Evolutionary conservation across 2,888 invertebrate species (phyloP).

Genomic region (Schrankia costaestrigalis): DNA sequence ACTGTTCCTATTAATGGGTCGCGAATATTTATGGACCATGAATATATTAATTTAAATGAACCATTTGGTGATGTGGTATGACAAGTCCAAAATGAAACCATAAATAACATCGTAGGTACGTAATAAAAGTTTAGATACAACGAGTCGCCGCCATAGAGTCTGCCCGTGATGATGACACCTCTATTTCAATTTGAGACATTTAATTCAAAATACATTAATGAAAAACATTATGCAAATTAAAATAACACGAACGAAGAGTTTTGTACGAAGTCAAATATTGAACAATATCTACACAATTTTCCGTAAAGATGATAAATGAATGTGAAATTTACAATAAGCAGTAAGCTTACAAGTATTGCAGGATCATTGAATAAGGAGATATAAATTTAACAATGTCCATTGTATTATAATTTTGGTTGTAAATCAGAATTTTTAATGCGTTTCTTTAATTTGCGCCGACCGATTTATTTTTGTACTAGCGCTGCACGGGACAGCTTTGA

Average conservation of each 20-base stretch:
- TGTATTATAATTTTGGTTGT: slow-evolving; percentile 63
- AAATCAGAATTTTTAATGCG: slow-evolving; percentile 62
- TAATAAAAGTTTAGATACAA: slow-evolving; percentile 30
- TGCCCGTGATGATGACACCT: slow-evolving; percentile 46
- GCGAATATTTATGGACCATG: slow-evolving; percentile 32
- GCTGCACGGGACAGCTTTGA: slow-evolving; percentile 40
- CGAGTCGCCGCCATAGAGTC: slow-evolving; percentile 53
- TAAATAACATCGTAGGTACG: slow-evolving; percentile 35
- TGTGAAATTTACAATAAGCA: slow-evolving; percentile 37
- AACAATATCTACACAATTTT: slow-evolving; percentile 31
- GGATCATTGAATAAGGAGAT: slow-evolving; percentile 53
- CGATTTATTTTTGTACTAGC: slow-evolving; percentile 51
- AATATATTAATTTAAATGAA: slow-evolving; percentile 37
- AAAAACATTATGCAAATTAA: slow-evolving; percentile 46
- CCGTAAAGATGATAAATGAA: slow-evolving; percentile 36
- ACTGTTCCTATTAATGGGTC: slow-evolving; percentile 24
- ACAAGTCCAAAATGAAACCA: slow-evolving; percentile 39
- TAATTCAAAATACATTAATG: slow-evolving; percentile 46
- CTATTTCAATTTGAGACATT: slow-evolving; percentile 45
- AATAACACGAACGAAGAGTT: slow-evolving; percentile 28
- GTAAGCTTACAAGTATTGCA: slow-evolving; percentile 42
- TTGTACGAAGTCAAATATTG: slow-evolving; percentile 27
- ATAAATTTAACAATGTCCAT: slow-evolving; percentile 58
- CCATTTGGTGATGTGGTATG: slow-evolving; percentile 32
- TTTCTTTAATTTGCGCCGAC: slow-evolving; percentile 59